Evolutionary conservation across 2,888 invertebrate genomes (phyloP).

Genomic region (Leucophenga montana): DNA sequence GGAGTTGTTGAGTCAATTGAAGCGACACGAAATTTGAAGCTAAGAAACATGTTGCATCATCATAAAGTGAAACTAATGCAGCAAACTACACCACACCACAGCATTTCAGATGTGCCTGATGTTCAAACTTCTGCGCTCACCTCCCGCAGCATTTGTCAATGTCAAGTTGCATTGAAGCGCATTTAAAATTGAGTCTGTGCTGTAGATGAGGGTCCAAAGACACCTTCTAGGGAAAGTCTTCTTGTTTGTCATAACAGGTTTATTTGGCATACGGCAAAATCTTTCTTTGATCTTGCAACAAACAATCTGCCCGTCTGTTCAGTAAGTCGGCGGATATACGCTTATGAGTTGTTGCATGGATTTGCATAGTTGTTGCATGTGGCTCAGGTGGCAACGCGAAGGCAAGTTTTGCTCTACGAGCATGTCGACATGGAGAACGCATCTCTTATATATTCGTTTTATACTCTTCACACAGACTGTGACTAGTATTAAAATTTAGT

Average conservation of each 20-base stretch:
- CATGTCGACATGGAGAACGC: no score
- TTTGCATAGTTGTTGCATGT: not conserved
- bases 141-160: slow-evolving; percentile 31
- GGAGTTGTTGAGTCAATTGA: no score
- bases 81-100: not conserved
- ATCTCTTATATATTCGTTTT: not conserved
- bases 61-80: slow-evolving; percentile 4
- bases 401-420: no score
- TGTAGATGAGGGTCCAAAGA: not conserved
- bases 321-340: no score
- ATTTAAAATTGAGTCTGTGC: not conserved
- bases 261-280: slow-evolving; percentile 14
- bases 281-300: slow-evolving; percentile 15
- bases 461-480: no score
- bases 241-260: slow-evolving; percentile 2
- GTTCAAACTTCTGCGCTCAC: not conserved
- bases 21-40: no score
- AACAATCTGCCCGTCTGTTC: no score
- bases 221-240: no score
- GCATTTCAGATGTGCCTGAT: not conserved
- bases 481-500: no score
- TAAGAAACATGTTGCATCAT: slow-evolving; percentile 24
- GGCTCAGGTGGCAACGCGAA: not conserved
- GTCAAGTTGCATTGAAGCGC: slow-evolving; percentile 21
- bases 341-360: not conserved